Base-by-base conservation (phyloP, 2,888 invertebrate species). In the Podotricha telesiphe region DNA sequence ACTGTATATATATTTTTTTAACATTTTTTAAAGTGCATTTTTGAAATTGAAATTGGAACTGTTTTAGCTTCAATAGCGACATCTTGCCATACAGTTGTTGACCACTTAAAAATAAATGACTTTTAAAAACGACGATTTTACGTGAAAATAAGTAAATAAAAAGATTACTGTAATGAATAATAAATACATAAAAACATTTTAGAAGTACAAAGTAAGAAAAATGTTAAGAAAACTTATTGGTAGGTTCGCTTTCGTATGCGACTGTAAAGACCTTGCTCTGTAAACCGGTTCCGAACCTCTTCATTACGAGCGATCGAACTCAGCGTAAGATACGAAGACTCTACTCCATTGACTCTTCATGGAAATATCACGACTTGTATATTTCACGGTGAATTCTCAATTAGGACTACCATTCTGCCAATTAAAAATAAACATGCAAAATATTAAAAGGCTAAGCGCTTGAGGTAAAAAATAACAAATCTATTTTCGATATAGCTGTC, bases 251-350 rank as follows among this genome's bases (percentile, higher is more conserved):
- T 67, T 58, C 6, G 58, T 72, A 63, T 70, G 40, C 53, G 65
- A 62, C 51, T 70, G 66, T 61, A 50, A 77, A 75, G 78, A 76
- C 77, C 78, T 78, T 76, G 76, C 76, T 64, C 67, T 56, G 66
- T 67, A 72, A 82, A 87, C 88, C 87, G 86, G 87, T 87, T 87
- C 78, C 69, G 73, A 72, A 80, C 77, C 80, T 86, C 85, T 87
- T 86, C 83, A 86, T 87, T 85, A 86, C 80, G 72, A 71, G 73
- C 66, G 69, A 69, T 53, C 37, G 28, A 63, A 63, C 68, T 71
- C 73, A 73, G 74, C 76, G 73, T 76, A 72, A 75, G 76, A 76
- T 76, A 79, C 75, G 73, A 71, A 68, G 74, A 72, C 74, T 77
- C 73, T 68, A 71, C 65, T 72, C 63, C 66, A 72, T 67, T 66